A percentile compares a stretch with the other conserved stretches of the same genome.
Conservation (phyloP, 2,113 vertebrate species). For the Anarhynchus alexandrinus region DNA sequence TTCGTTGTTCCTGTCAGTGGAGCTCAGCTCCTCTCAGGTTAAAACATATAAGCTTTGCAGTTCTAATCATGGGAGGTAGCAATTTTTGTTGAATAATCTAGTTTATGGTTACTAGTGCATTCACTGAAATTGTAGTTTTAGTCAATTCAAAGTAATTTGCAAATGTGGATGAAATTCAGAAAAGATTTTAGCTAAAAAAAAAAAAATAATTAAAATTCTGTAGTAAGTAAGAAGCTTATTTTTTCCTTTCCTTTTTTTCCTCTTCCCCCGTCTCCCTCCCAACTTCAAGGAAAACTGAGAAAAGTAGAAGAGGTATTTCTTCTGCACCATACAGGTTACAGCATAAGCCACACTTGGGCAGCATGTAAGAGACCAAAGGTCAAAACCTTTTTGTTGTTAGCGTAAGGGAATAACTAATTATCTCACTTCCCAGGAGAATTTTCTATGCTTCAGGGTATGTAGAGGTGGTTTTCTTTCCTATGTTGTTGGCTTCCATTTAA, state of each 20-base stretch:
- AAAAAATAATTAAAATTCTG: background rate
- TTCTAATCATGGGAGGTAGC: background rate
- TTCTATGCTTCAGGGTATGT: background rate
- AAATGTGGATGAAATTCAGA: background rate
- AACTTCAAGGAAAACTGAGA: background rate
- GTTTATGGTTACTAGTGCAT: background rate
- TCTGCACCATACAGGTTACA: background rate
- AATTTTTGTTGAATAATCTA: background rate
- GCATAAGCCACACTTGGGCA: background rate
- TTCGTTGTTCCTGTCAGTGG: background rate
- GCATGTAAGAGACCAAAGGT: background rate
- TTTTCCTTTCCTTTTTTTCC: accelerated
- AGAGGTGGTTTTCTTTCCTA: background rate
- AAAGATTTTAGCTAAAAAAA: background rate
- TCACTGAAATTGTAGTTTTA: background rate
- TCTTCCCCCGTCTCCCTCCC: too few species aligned
- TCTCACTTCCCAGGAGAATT: background rate
- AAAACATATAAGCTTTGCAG: background rate
- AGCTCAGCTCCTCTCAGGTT: background rate
- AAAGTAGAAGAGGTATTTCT: background rate
- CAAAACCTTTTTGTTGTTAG: background rate
- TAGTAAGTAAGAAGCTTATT: background rate
- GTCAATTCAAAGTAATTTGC: background rate
- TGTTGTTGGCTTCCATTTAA: background rate
- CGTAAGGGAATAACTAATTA: background rate